Conservation (phyloP, 2,888 invertebrate species). For the Eupithecia inturbata region DNA sequence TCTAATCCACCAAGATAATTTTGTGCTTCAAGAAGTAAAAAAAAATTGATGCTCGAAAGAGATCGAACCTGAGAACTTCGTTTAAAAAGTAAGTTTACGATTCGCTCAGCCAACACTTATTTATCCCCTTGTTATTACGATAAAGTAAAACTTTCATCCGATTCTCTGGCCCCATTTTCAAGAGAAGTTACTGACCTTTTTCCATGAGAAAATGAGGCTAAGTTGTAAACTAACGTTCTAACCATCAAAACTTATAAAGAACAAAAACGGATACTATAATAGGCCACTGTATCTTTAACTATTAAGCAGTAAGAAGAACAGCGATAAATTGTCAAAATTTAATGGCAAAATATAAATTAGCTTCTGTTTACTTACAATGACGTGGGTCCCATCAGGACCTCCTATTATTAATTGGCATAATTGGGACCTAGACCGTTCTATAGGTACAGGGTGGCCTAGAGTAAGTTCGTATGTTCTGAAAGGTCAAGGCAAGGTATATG, state of each 20-base stretch:
- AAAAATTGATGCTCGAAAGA: neutral
- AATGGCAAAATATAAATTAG: conserved; percentile 45
- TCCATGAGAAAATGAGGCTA: neutral
- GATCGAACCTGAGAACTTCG: neutral
- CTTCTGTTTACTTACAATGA: conserved; percentile 43
- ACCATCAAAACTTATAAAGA: neutral
- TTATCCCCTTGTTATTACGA: conserved; percentile 4
- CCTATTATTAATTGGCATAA: conserved; percentile 43
- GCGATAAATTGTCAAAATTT: conserved; percentile 36
- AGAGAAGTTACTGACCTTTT: conserved; percentile 2
- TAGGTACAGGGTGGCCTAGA: conserved; percentile 1
- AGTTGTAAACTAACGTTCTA: neutral
- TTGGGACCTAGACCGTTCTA: conserved; percentile 12
- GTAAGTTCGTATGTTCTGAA: neutral
- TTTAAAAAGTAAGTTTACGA: neutral
- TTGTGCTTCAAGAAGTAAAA: neutral
- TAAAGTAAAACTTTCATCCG: neutral
- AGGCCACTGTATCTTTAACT: neutral
- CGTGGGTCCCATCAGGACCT: conserved; percentile 39
- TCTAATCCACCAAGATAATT: too few species aligned
- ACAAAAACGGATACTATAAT: neutral
- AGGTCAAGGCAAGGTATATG: neutral
- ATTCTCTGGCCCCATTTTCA: neutral
- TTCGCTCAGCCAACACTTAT: neutral
- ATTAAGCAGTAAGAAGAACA: conserved; percentile 15